Conservation (phyloP, 2,888 invertebrate genomes). For the Philereme transversata region DNA sequence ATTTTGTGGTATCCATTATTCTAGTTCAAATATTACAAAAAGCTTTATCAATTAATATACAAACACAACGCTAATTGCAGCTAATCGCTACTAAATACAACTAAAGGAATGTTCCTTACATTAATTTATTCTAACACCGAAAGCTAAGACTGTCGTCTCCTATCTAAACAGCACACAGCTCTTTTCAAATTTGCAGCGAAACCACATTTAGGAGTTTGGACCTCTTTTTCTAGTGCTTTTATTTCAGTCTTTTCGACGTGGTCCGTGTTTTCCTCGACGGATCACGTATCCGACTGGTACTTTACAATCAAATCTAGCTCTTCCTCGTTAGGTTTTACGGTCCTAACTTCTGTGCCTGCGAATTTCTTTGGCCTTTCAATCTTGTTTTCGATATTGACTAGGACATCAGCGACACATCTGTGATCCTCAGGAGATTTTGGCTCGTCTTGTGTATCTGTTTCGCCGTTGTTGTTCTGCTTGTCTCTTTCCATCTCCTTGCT, state of each 20-base stretch:
- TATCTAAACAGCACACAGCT: constrained; percentile 78
- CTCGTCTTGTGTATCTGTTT: constrained; percentile 52
- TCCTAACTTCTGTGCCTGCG: constrained; percentile 67
- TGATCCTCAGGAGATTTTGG: constrained; percentile 66
- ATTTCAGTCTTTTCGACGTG: constrained; percentile 67
- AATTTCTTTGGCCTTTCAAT: constrained; percentile 71
- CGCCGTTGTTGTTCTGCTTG: constrained; percentile 67
- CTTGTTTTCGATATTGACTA: constrained; percentile 77
- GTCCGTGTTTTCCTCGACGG: constrained; percentile 67
- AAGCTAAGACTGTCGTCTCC: constrained; percentile 70
- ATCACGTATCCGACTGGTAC: constrained; percentile 81
- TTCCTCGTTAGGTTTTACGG: constrained; percentile 67
- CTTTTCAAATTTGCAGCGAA: constrained; percentile 75
- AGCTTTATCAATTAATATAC: not conserved
- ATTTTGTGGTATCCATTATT: not conserved
- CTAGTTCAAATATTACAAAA: not conserved
- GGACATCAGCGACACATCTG: constrained; percentile 69
- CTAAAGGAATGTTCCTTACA: constrained; percentile 25
- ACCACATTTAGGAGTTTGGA: constrained; percentile 68
- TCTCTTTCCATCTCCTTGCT: constrained; percentile 67
- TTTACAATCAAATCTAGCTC: constrained; percentile 78
- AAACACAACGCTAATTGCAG: constrained; percentile 1
- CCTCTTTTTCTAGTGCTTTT: constrained; percentile 57
- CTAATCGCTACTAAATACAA: constrained; percentile 12
- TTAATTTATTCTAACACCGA: constrained; percentile 24